Base-by-base conservation (phyloP, 1,140 invertebrate species). In the Melitaea cinxia region DNA sequence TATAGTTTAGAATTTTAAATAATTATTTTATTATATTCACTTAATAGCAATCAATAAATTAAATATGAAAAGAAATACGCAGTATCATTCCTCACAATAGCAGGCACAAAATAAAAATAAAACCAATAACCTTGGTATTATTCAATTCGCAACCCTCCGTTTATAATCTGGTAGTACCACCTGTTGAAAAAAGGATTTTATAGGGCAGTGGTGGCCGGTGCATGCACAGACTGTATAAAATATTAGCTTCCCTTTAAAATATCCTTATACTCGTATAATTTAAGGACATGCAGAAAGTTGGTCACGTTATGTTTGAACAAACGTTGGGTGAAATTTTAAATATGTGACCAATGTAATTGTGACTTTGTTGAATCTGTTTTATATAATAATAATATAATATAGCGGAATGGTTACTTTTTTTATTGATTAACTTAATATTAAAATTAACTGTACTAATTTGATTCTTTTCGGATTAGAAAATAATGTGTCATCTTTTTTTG, bases 111-210 rank as follows among this genome's bases (percentile, higher is more conserved):
- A 56, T 62, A 52, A 52, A 56, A 61, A 14, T 26, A 56, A 62
- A 55, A 70, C 37, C 49, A 3, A 35, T 35, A 57, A 62, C 24
- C 58, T 35, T 65, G 50, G 28, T 62, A 64, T 57, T 63, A 63
- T 73, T 60, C 59, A 62, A 67, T 74, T 70, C 56, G 62, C 58
- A 68, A 68, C 72, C 72, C 72, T 65, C 68, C 30, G 21, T 24
- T 47, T 39, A 33, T 65, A 72, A 65, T 65, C 59, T 68, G 47
- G 58, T 55, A 57, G 65, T 58, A 65, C 23, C 72, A 74, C 72
- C 72, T 74, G 72, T 74, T 74, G 64, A 64, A 65, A 49, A 66
- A 54, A 63, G 39, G 56, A 59, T 70, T 73, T 70, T 65, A 69
- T 65, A 53, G 66, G 58, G 66, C 63, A 61, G 37, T 35, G 33